These are phyloP conservation scores for Pelodiscus sinensis DNA, from an alignment of 2,113 vertebrate species.

Conservation along the genomic window DNA sequence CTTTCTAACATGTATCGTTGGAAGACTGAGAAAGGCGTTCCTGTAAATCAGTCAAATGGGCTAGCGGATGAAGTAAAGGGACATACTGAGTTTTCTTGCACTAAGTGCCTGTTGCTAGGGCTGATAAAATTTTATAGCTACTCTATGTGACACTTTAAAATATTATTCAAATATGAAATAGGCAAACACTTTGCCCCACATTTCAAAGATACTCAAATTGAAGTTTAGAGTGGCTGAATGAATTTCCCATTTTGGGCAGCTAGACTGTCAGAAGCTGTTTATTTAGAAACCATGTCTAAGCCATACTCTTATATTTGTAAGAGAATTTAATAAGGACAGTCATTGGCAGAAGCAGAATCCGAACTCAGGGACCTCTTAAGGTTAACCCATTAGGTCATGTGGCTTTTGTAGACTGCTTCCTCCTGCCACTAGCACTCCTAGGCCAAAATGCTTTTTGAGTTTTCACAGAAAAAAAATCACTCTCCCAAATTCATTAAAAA, in stretches of 20 bases:
- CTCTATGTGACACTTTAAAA: background rate
- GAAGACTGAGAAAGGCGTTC: background rate
- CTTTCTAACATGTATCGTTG: background rate
- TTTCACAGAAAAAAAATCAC: background rate
- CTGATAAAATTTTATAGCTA: background rate
- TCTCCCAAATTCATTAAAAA: background rate
- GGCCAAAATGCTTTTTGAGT: background rate
- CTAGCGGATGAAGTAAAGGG: background rate
- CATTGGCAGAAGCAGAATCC: background rate
- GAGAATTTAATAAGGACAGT: background rate
- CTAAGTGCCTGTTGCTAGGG: background rate
- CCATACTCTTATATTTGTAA: background rate
- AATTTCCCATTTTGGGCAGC: background rate
- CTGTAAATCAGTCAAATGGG: background rate
- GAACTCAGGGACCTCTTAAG: background rate
- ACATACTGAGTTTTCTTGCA: background rate
- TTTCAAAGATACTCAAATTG: background rate
- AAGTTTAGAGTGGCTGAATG: background rate
- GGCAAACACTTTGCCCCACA: background rate
- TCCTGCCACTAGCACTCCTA: background rate
- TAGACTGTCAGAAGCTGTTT: background rate
- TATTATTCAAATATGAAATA: background rate
- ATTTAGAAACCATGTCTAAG: background rate
- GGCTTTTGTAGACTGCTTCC: background rate
- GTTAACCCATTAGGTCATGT: rapidly evolving